These are phyloP conservation scores for Agrotis segetum DNA, from an alignment of 2,888 invertebrate genomes.

Conservation along the genomic window DNA sequence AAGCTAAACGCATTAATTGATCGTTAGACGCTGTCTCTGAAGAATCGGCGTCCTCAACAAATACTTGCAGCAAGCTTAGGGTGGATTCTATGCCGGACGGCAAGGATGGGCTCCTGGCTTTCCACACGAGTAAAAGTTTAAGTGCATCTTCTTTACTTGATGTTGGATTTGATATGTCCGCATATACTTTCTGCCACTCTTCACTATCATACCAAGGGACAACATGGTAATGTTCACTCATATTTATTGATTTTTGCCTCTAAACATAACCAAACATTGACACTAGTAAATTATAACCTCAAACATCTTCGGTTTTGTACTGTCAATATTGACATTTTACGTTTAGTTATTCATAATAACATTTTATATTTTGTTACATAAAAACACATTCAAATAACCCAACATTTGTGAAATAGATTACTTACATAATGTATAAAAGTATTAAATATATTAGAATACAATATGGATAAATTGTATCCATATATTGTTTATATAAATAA, in stretches of 20 bases:
- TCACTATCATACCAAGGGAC: constrained; percentile 86
- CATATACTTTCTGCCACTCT: constrained; percentile 90
- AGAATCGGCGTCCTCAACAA: constrained; percentile 78
- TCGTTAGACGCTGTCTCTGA: constrained; percentile 73
- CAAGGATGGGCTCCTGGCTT: constrained; percentile 89
- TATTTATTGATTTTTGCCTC: constrained; percentile 51
- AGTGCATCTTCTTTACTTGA: constrained; percentile 83
- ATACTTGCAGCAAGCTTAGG: constrained; percentile 89
- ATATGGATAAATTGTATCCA: no score
- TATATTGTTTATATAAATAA: no score
- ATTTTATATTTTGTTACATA: no score
- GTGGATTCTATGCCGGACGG: constrained; percentile 92
- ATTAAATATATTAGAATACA: no score
- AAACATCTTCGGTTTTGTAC: constrained; percentile 27
- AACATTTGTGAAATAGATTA: no score
- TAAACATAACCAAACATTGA: not conserved
- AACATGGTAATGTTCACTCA: constrained; percentile 78
- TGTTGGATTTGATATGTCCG: constrained; percentile 78
- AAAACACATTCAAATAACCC: no score
- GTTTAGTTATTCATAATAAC: no score
- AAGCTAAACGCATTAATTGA: constrained; percentile 90
- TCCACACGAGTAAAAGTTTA: constrained; percentile 90
- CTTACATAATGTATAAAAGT: no score
- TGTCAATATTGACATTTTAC: not conserved
- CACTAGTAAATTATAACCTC: not conserved